Evolutionary conservation across 2,797 vertebrate genomes (phyloP).

Genomic region (Alcedo atthis): DNA sequence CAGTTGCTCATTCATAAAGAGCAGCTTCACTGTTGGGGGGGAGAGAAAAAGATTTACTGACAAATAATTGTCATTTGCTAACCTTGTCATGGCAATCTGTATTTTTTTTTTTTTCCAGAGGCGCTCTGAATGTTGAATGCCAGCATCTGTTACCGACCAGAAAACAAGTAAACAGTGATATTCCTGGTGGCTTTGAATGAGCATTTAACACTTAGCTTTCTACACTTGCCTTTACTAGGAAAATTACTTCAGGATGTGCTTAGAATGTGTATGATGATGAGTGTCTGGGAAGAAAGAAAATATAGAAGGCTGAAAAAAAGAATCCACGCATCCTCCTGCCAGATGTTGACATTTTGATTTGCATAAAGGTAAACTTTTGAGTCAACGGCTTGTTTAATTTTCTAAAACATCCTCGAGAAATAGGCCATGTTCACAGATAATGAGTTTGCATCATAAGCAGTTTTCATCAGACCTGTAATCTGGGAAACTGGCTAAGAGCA

Average conservation of each 20-base stretch:
- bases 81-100: slow-evolving; percentile 43
- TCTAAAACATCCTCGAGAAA: slow-evolving; percentile 28
- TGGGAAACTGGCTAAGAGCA: not conserved
- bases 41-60: slow-evolving; percentile 2
- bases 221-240: slow-evolving; percentile 49
- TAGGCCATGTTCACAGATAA: not conserved
- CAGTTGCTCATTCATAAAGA: not conserved
- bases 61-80: slow-evolving; percentile 66
- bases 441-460: slow-evolving; percentile 37
- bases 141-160: slow-evolving; percentile 57
- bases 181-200: slow-evolving; percentile 70
- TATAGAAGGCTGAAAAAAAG: not conserved
- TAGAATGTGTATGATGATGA: slow-evolving; percentile 35
- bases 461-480: not conserved
- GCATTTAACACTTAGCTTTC: slow-evolving; percentile 51
- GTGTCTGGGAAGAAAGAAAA: slow-evolving; percentile 10
- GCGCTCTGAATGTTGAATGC: slow-evolving; percentile 57
- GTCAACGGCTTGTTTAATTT: not conserved
- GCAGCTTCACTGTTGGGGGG: not conserved
- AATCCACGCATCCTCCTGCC: not conserved
- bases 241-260: slow-evolving; percentile 64
- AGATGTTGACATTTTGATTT: slow-evolving; percentile 73
- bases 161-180: slow-evolving; percentile 67
- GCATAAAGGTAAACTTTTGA: slow-evolving; percentile 63
- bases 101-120: slow-evolving; percentile 22